Evolutionary conservation across 2,113 vertebrate species (phyloP), one percentile per base, ranked within the genome.

Genomic region (Cryptoleucopteryx plumbea): DNA sequence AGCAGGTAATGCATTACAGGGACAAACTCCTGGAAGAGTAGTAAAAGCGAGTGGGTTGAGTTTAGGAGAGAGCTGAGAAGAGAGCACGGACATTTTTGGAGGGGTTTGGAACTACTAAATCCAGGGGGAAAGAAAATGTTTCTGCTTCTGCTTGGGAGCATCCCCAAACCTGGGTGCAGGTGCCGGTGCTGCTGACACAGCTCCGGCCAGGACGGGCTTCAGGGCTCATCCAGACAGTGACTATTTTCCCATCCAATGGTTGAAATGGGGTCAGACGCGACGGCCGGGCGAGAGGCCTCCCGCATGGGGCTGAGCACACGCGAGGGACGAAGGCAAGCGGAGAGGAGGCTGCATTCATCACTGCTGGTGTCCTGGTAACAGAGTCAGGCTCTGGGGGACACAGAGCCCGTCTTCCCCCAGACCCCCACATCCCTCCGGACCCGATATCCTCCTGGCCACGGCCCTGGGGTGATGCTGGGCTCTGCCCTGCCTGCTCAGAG

Each of bases 181-280:
- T 13, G 13, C 34, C 2, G 2, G 59, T 25, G 43, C 34, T 0
- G 0, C 32, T 1, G 1, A 22, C 52, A 31, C 53, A 55, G 58
- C 45, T 78, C 63, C 1, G 4, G 40, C 10, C 10, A 1, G 40
- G 29, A 8, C 0, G 7, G 67, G 63, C 31, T 66, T 27, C 56
- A 8, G 74, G 62, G 82, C 48, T 65, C 90, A 8, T 5, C 38
- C 72, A 26, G 47, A 20, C 21, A 14, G 56, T 0, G 55, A 2
- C 22, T 4, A 0, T 19, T 77, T 34, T 63, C 63, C 80, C 66
- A 21, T 31, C 38, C 2, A 34, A 50, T 21, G 84, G 83, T 1
- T 50, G 36, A 40, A 71, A 71, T 34, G 1, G 9, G n/a, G 48
- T 52, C 27, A 29, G 48, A 32, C 0, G 1, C 1, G 3, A 19